Conservation (phyloP, 2,888 invertebrate genomes). For the Gibbula magus region DNA sequence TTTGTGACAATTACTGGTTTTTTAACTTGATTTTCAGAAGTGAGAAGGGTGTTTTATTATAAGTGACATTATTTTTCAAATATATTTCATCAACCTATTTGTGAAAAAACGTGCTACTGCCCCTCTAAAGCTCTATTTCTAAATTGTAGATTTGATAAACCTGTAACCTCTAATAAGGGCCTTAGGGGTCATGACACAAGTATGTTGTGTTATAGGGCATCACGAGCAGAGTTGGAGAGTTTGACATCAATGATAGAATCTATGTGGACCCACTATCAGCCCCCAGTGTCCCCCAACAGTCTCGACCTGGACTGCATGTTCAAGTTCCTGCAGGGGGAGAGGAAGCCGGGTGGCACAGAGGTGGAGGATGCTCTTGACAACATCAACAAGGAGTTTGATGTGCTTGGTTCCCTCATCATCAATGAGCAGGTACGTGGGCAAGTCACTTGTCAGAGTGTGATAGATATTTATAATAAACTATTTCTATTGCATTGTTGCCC, state of each 20-base stretch:
- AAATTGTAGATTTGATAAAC: no score
- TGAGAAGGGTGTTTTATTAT: no score
- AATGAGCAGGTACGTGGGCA: background rate
- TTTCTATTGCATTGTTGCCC: background rate
- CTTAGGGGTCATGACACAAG: no score
- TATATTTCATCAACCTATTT: no score
- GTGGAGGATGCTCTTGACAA: conserved; percentile 57
- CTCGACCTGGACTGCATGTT: conserved; percentile 69
- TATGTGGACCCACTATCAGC: conserved; percentile 68
- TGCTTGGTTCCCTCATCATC: conserved; percentile 58
- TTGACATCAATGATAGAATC: conserved; percentile 67
- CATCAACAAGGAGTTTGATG: conserved; percentile 65
- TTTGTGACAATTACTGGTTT: no score
- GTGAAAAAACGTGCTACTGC: no score
- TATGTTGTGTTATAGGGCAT: conserved; percentile 58
- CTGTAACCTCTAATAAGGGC: no score
- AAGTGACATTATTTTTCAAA: no score
- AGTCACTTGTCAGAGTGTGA: background rate
- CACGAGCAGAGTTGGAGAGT: conserved; percentile 64
- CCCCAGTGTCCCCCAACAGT: conserved; percentile 62
- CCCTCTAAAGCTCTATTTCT: no score
- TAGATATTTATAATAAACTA: background rate
- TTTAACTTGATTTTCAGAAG: no score
- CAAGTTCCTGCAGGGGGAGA: conserved; percentile 65
- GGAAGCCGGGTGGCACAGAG: conserved; percentile 32